These are phyloP conservation scores for Rhagonycha fulva DNA, from an alignment of 2,888 invertebrate genomes.

Conservation along the genomic window DNA sequence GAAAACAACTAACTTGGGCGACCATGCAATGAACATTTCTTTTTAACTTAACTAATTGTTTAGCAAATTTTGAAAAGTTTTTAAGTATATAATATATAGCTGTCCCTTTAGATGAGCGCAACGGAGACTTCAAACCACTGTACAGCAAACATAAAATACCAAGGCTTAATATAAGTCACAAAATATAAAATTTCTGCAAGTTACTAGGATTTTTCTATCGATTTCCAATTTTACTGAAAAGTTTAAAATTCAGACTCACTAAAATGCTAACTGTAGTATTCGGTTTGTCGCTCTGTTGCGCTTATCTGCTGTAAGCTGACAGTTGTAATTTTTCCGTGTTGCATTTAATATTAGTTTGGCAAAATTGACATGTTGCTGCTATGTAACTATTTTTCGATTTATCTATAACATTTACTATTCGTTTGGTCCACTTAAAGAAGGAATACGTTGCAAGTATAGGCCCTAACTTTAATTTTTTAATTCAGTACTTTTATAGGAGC, in stretches of 20 bases:
- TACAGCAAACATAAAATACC: no score
- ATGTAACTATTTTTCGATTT: background rate
- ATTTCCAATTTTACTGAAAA: no score
- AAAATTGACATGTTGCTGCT: background rate
- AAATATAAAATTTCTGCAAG: no score
- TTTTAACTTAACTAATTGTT: background rate
- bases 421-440: conserved; percentile 35
- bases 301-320: background rate
- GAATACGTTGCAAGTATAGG: conserved; percentile 32
- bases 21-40: background rate
- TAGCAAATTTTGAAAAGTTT: background rate
- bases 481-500: conserved; percentile 1
- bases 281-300: background rate
- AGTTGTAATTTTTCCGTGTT: background rate
- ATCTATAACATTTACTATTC: conserved; percentile 16
- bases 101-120: background rate
- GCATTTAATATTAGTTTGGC: background rate
- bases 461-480: conserved; percentile 12
- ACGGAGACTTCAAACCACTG: background rate
- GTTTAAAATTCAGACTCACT: no score
- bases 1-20: background rate
- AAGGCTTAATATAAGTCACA: no score
- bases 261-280: background rate
- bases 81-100: background rate
- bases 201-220: no score